phyloP scores from a whole-genome alignment of 2,888 invertebrate species.

The Sinelater perroti region DNA sequence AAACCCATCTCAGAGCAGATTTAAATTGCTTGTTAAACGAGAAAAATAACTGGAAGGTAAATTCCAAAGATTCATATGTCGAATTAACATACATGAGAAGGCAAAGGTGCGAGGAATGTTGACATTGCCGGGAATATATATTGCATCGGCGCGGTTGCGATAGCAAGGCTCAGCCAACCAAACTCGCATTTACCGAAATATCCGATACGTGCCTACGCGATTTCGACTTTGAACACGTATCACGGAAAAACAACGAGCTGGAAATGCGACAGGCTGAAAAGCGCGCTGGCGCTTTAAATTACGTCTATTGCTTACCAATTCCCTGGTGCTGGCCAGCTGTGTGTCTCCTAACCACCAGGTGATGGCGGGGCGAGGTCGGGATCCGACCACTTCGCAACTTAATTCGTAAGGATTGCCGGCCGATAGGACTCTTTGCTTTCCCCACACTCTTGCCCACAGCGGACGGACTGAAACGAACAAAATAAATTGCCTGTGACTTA shows the following conservation, averaged over 20 bases:
- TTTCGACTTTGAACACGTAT: constrained; percentile 18
- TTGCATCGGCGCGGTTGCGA: constrained; percentile 9
- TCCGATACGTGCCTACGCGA: constrained; percentile 13
- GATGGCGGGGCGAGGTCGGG: constrained; percentile 31
- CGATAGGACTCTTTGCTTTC: constrained; percentile 22
- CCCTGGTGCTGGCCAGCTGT: constrained; percentile 20
- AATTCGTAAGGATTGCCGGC: constrained; percentile 31
- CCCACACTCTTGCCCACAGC: constrained; percentile 28
- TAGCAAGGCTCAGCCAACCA: constrained; percentile 14
- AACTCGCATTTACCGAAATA: constrained; percentile 16
- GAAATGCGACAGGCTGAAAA: constrained; percentile 1
- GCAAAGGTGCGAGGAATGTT: constrained; percentile 13
- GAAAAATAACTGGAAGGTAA: not conserved
- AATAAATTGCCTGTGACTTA: too few species aligned
- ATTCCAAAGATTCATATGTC: constrained; percentile 1
- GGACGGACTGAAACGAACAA: constrained; percentile 22
- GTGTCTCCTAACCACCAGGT: constrained; percentile 30
- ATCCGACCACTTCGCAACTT: constrained; percentile 31
- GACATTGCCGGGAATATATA: constrained; percentile 14
- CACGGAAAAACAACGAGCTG: constrained; percentile 10
- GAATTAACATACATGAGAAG: constrained; percentile 17
- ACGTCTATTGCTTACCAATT: constrained; percentile 23
- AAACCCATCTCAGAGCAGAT: not conserved
- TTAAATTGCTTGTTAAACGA: not conserved
- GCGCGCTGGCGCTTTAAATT: not conserved